Evolutionary conservation across 2,888 invertebrate species (phyloP), one percentile per base, ranked within the genome.

Genomic region (Onchidella celtica): DNA sequence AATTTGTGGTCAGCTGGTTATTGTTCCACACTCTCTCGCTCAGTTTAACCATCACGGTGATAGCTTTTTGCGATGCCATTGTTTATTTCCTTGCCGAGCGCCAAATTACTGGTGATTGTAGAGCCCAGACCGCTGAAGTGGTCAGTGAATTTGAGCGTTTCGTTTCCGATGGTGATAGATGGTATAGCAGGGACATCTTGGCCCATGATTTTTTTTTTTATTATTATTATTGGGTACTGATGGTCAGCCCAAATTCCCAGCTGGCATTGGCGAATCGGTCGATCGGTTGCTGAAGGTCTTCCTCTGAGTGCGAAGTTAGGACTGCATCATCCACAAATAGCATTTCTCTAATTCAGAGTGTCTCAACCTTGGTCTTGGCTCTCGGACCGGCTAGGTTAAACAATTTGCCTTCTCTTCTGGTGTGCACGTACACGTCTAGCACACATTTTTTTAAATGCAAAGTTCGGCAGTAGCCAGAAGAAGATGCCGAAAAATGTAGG

Each of bases 81-180:
- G n/a, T n/a, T n/a, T n/a, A n/a, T n/a, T n/a, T n/a, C n/a, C n/a
- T n/a, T n/a, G n/a, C n/a, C n/a, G n/a, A n/a, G n/a, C n/a, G n/a
- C n/a, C n/a, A n/a, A n/a, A n/a, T n/a, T n/a, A n/a, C n/a, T n/a
- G n/a, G n/a, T n/a, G n/a, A n/a, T n/a, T n/a, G n/a, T n/a, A n/a
- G 47, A 73, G 21, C 55, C 55, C n/a, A 72, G 55, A 17, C 57
- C 17, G 3, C 29, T 57, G 57, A 73, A 73, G 6, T 70, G 47
- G 40, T 70, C 55, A 32, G 32, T 14, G 55, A 21, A 47, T 21
- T 73, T 32, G 17, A 73, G 72, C n/a, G 38, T 47, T 3, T 29
- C 21, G 38, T 70, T 47, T 27, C 57, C 34, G n/a, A 55, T 73
- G 6, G 57, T 73, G 57, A 70, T 57, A 21, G 34, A 17, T 73